Conservation (phyloP, 2,797 vertebrate species). For the Takifugu rubripes region DNA sequence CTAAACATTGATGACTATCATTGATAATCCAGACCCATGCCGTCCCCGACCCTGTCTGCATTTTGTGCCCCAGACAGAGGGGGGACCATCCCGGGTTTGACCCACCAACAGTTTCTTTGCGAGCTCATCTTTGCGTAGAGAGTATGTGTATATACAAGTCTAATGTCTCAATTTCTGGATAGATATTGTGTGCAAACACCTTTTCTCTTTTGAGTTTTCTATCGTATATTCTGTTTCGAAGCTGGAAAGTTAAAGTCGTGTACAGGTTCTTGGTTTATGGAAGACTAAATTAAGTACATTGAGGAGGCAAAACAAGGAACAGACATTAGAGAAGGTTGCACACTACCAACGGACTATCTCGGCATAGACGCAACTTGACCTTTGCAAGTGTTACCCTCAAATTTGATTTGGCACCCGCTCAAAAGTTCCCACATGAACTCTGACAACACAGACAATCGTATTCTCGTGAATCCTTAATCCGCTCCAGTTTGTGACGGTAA, state of each 20-base stretch:
- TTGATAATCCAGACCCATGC: constrained; percentile 83
- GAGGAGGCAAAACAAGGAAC: constrained; percentile 63
- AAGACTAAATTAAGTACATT: constrained; percentile 80
- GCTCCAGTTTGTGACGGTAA: constrained; percentile 52
- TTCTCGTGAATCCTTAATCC: constrained; percentile 55
- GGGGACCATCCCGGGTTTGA: constrained; percentile 30
- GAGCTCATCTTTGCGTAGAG: constrained; percentile 68
- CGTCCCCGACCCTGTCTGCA: constrained; percentile 50
- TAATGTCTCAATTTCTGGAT: constrained; percentile 70
- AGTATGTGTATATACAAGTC: constrained; percentile 73
- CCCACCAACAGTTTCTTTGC: constrained; percentile 59
- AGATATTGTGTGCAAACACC: constrained; percentile 76
- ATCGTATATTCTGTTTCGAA: constrained; percentile 73
- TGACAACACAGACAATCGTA: constrained; percentile 62
- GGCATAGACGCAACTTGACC: constrained; percentile 35
- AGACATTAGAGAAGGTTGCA: constrained; percentile 55
- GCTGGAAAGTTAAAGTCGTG: constrained; percentile 70
- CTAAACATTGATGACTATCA: constrained; percentile 80
- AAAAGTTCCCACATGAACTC: constrained; percentile 51
- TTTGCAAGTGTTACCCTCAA: constrained; percentile 37
- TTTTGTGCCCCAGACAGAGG: constrained; percentile 44
- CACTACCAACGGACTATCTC: constrained; percentile 49
- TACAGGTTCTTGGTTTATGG: constrained; percentile 81
- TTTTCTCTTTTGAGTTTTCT: constrained; percentile 65
- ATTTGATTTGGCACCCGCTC: constrained; percentile 36